Evolutionary conservation across 2,113 vertebrate species (phyloP).

Genomic region (Thalassarche chlororhynchos): DNA sequence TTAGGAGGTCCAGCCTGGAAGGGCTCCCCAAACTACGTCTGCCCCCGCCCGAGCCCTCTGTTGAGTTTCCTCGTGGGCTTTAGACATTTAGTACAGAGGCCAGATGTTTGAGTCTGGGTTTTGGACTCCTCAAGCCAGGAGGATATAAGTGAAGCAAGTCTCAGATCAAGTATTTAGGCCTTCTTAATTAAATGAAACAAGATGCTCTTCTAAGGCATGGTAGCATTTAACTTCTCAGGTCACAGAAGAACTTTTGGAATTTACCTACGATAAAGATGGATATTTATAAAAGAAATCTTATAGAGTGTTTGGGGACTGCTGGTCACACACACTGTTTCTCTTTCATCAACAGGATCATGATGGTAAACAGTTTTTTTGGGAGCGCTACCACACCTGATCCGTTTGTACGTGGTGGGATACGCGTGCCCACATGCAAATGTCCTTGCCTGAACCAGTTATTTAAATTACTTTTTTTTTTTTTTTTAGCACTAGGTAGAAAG

Average conservation of each 20-base stretch:
- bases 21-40: neutral
- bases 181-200: neutral
- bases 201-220: neutral
- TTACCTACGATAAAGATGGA: neutral
- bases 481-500: neutral
- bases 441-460: neutral
- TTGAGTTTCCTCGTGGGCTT: neutral
- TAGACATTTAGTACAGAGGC: too few species aligned
- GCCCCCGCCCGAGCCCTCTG: fast-evolving
- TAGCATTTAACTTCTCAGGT: neutral
- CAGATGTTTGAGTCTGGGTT: neutral
- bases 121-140: neutral
- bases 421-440: fast-evolving
- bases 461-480: neutral
- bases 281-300: neutral
- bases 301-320: neutral
- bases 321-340: neutral
- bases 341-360: neutral
- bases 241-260: neutral
- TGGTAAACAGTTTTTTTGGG: neutral
- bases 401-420: fast-evolving
- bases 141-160: neutral
- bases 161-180: neutral
- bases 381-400: neutral
- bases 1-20: neutral